These are phyloP conservation scores for Aphelenchoides avenae DNA, from an alignment of 1,140 invertebrate genomes.

Conservation along the genomic window DNA sequence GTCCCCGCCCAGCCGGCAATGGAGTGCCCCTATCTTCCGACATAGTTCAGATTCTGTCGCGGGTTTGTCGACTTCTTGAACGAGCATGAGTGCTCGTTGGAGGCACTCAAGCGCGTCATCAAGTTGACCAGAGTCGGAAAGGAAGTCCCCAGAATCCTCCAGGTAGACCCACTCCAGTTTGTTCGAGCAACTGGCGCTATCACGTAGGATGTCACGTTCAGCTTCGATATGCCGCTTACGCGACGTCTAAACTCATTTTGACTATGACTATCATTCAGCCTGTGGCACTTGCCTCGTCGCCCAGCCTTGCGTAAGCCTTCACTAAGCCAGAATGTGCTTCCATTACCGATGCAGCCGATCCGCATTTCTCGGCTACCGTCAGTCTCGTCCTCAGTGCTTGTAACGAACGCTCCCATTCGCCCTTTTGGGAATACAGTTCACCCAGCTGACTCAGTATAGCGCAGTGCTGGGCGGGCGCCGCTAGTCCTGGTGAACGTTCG, in stretches of 20 bases:
- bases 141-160: neutral
- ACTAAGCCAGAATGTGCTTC: neutral
- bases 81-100: conserved; percentile 6
- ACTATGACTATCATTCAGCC: neutral
- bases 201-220: neutral
- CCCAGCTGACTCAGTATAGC: neutral
- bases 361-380: neutral
- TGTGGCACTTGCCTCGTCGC: too few relatives aligned
- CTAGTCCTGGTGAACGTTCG: neutral
- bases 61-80: conserved; percentile 12
- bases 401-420: neutral
- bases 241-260: neutral
- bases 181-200: neutral
- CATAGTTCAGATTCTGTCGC: conserved; percentile 15
- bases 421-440: neutral
- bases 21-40: conserved; percentile 8
- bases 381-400: neutral
- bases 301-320: neutral
- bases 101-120: neutral
- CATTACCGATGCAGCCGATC: neutral
- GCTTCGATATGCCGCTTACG: neutral
- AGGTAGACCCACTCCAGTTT: neutral
- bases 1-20: neutral
- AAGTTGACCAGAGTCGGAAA: neutral
- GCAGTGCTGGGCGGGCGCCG: neutral